Evolutionary conservation across 2,888 invertebrate species (phyloP).

Genomic region (Orchesella flavescens): DNA sequence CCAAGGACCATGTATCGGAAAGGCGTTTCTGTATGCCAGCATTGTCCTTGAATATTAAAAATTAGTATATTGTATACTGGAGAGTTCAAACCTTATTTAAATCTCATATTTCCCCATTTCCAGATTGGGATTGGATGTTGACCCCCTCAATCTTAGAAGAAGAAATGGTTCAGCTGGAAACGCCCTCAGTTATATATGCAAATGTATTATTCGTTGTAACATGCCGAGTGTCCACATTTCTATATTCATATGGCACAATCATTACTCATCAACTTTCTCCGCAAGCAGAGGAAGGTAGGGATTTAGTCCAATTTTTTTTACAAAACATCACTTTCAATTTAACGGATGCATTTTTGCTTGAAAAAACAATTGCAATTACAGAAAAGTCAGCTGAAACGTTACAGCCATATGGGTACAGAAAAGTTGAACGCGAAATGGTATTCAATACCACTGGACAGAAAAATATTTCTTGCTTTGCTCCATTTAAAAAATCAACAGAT

Average conservation of each 20-base stretch:
- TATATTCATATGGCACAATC: constrained; percentile 43
- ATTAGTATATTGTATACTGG: no score
- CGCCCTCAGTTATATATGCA: constrained; percentile 21
- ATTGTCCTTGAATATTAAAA: no score
- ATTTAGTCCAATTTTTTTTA: neutral
- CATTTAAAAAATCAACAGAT: constrained; percentile 32
- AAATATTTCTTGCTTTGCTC: constrained; percentile 51
- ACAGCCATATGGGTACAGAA: constrained; percentile 42
- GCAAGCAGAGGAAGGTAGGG: neutral
- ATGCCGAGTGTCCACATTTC: constrained; percentile 41
- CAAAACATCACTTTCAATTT: neutral
- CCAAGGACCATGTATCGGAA: neutral
- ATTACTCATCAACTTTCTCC: constrained; percentile 18
- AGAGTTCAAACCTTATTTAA: neutral
- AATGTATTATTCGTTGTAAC: neutral
- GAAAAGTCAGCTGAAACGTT: constrained; percentile 10
- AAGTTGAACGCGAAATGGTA: constrained; percentile 15
- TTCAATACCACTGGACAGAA: constrained; percentile 1
- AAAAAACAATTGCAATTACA: neutral
- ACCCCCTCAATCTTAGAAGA: neutral
- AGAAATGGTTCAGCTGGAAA: constrained; percentile 31
- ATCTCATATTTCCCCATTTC: neutral
- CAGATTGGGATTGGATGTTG: constrained; percentile 40
- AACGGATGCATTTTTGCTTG: neutral
- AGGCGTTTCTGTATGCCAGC: constrained; percentile 33